Conservation (phyloP, 2,888 invertebrate species). For the Parelbella ahira region DNA sequence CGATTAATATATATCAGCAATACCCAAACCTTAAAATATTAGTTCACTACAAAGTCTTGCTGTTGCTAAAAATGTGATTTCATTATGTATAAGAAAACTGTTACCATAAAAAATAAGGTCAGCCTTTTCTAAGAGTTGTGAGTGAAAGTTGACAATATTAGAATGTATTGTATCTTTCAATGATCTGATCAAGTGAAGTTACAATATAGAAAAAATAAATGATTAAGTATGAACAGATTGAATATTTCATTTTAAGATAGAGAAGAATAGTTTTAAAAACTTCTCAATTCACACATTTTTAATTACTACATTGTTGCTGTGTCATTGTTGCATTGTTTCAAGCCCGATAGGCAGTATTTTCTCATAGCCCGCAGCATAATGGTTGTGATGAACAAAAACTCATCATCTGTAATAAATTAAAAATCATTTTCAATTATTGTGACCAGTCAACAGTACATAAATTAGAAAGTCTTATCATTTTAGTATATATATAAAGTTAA, state of each 20-base stretch:
- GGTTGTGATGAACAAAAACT: conserved; percentile 5
- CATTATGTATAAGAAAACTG: not conserved
- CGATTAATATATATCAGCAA: too few species aligned
- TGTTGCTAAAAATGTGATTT: too few species aligned
- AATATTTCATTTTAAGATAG: too few species aligned
- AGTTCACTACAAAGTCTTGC: too few species aligned
- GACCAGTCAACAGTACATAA: not conserved
- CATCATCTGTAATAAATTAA: conserved; percentile 2
- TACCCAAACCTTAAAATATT: too few species aligned
- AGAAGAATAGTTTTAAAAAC: conserved; percentile 7
- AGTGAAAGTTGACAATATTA: conserved; percentile 19
- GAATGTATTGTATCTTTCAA: conserved; percentile 1
- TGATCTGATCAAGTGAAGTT: not conserved
- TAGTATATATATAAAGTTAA: too few species aligned
- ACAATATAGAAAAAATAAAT: conserved; percentile 2
- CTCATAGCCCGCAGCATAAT: conserved; percentile 13
- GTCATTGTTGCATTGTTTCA: conserved; percentile 14
- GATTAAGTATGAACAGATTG: too few species aligned
- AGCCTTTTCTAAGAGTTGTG: conserved; percentile 2
- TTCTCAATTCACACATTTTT: conserved; percentile 15
- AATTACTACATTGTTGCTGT: conserved; percentile 17
- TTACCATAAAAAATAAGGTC: conserved; percentile 5
- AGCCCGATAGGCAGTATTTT: conserved; percentile 14
- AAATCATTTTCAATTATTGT: conserved; percentile 9
- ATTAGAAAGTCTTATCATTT: too few species aligned